These are phyloP conservation scores for Charaxes varanes DNA, from an alignment of 1,140 invertebrate genomes.

Conservation along the genomic window DNA sequence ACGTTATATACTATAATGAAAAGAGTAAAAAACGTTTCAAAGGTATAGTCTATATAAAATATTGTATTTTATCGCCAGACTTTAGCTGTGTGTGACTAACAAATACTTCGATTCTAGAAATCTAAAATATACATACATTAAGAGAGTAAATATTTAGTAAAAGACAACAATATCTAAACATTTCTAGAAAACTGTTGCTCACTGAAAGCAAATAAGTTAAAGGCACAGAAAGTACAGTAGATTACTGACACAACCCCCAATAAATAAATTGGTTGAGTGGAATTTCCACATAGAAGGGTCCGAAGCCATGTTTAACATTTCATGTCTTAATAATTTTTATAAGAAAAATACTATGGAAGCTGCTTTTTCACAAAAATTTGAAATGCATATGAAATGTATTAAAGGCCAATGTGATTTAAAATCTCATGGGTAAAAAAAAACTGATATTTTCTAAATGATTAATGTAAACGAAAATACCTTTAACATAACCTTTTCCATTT, in stretches of 20 bases:
- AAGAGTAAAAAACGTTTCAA: conserved; percentile 15
- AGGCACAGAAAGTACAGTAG: conserved; percentile 62
- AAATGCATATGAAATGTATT: too few species aligned
- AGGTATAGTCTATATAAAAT: conserved; percentile 22
- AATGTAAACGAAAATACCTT: too few species aligned
- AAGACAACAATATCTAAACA: conserved; percentile 24
- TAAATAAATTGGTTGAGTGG: too few species aligned
- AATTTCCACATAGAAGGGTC: too few species aligned
- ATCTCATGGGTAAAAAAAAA: too few species aligned
- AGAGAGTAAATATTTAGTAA: conserved; percentile 18
- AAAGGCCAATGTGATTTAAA: too few species aligned
- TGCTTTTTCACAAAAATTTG: too few species aligned
- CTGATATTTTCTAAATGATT: too few species aligned
- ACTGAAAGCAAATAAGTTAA: conserved; percentile 54
- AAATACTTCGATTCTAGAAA: conserved; percentile 15
- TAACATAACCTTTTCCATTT: too few species aligned
- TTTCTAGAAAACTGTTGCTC: conserved; percentile 30
- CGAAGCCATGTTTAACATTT: too few species aligned
- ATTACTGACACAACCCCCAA: conserved; percentile 53
- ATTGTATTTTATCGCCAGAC: conserved; percentile 13
- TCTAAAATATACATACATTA: conserved; percentile 17
- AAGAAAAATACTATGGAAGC: too few species aligned
- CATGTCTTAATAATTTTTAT: too few species aligned
- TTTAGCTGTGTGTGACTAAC: conserved; percentile 14
- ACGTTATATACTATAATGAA: conserved; percentile 6